Percentiles rank a stretch among this genome's conserved stretches.
phyloP scores from a whole-genome alignment of 1,140 invertebrate species.

The Trissolcus basalis region DNA sequence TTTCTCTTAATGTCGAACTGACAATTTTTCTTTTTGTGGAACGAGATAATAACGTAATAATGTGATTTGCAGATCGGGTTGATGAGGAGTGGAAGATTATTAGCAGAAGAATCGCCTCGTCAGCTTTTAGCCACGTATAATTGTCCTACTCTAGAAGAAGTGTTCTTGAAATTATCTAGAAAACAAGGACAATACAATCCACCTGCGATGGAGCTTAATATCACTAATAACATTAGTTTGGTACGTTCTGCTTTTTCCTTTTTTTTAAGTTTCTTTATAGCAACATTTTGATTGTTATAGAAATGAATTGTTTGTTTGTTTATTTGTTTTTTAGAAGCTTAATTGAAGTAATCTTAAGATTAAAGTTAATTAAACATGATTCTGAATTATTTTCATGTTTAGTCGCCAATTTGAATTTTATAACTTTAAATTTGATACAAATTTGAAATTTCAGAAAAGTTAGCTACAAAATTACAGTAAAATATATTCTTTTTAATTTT shows the following conservation, averaged over 20 bases:
- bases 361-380: no score
- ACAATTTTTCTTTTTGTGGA: background rate
- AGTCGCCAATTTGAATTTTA: no score
- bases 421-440: no score
- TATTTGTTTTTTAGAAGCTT: background rate
- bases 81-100: slow-evolving; percentile 92
- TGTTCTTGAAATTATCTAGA: slow-evolving; percentile 93
- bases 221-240: slow-evolving; percentile 86
- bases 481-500: no score
- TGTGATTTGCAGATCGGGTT: slow-evolving; percentile 86
- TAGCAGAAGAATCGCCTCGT: slow-evolving; percentile 94
- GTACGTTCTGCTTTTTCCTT: slow-evolving; percentile 55
- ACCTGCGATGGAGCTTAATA: slow-evolving; percentile 79
- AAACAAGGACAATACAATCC: slow-evolving; percentile 78
- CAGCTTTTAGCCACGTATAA: slow-evolving; percentile 88
- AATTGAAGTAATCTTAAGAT: no score
- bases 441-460: no score
- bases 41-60: slow-evolving; percentile 3
- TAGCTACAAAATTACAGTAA: no score
- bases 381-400: no score
- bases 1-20: background rate
- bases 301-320: no score
- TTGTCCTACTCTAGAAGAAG: slow-evolving; percentile 91
- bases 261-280: no score
- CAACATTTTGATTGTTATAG: no score